Evolutionary conservation across 1,140 invertebrate species (phyloP).

Genomic region (Calliphora vicina): DNA sequence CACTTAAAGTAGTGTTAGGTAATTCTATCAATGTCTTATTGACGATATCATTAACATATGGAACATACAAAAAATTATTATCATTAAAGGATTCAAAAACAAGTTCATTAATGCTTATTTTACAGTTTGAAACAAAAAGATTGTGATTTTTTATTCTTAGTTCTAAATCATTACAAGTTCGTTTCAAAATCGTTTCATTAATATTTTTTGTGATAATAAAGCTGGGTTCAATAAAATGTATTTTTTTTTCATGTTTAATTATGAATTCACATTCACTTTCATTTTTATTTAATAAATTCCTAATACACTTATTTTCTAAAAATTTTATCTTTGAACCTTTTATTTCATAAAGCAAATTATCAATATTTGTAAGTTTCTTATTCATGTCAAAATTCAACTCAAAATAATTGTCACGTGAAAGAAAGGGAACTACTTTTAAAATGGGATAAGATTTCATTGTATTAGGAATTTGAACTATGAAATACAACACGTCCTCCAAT

Average conservation of each 20-base stretch:
- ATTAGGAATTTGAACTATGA: background rate
- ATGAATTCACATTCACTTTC: too few species aligned
- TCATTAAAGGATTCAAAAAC: background rate
- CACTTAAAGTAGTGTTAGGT: background rate
- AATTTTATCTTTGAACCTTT: background rate
- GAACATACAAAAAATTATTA: background rate
- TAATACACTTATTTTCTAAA: background rate
- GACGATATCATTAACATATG: background rate
- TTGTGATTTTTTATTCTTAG: background rate
- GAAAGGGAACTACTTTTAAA: background rate
- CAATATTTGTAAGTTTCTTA: background rate
- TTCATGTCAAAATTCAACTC: background rate
- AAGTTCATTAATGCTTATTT: background rate
- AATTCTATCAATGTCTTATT: background rate
- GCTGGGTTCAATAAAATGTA: too few species aligned
- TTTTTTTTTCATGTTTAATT: too few species aligned
- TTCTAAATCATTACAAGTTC: background rate
- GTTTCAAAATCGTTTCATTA: background rate
- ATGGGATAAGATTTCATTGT: background rate
- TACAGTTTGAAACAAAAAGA: background rate
- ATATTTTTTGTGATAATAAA: too few species aligned
- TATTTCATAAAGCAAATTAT: background rate
- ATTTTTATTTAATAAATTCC: too few species aligned
- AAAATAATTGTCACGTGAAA: too few species aligned
- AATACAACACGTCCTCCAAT: background rate